phyloP scores from a whole-genome alignment of 2,113 vertebrate genomes.

The Pelecanoides urinatrix region DNA sequence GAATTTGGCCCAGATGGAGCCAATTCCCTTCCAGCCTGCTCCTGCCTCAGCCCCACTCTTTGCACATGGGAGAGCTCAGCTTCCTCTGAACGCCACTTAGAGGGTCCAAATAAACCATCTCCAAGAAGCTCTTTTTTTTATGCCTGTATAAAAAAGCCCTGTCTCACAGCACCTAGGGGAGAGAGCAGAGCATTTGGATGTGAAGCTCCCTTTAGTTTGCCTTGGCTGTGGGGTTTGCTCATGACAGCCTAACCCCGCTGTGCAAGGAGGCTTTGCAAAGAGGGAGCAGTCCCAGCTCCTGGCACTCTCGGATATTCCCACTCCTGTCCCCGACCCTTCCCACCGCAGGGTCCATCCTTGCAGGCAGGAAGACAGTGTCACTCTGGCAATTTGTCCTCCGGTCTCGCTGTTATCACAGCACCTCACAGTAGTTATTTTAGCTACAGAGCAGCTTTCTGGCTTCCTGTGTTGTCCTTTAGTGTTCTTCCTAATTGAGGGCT shows the following conservation, averaged over 20 bases:
- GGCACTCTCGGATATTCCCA: neutral
- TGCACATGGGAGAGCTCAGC: neutral
- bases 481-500: conserved; percentile 34
- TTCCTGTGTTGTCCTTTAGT: conserved; percentile 22
- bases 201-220: neutral
- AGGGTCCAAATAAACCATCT: neutral
- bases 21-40: neutral
- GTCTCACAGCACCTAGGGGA: neutral
- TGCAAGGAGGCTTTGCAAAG: neutral
- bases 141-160: neutral
- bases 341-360: neutral
- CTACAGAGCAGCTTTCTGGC: conserved; percentile 33
- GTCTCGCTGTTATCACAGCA: neutral
- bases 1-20: neutral
- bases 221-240: neutral
- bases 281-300: neutral
- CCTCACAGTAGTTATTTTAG: conserved; percentile 38
- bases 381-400: neutral
- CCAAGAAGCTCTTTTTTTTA: neutral
- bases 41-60: neutral
- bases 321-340: neutral
- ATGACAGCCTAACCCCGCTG: neutral
- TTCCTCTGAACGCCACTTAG: neutral
- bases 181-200: neutral
- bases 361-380: neutral